Evolutionary conservation across 2,113 vertebrate genomes (phyloP).

Genomic region (Paramormyrops kingsleyae): DNA sequence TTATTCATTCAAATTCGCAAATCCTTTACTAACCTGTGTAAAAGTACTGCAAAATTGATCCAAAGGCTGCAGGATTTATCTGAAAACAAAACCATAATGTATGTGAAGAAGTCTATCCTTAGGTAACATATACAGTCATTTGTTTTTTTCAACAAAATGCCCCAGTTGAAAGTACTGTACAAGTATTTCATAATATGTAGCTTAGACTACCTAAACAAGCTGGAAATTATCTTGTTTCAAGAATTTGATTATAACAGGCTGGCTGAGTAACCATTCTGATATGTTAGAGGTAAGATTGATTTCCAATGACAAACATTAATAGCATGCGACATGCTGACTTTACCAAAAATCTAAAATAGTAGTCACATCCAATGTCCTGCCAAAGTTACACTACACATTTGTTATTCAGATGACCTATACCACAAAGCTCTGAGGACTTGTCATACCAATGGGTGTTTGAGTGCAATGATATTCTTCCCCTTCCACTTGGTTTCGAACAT

Average conservation of each 20-base stretch:
- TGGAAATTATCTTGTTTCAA: not conserved
- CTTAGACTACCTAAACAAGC: not conserved
- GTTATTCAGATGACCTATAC: not conserved
- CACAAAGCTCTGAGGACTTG: not conserved
- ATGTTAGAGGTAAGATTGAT: not conserved
- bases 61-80: conserved; percentile 91
- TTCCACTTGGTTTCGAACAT: conserved; percentile 96
- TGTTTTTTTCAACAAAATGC: not conserved
- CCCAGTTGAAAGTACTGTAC: not conserved
- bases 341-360: conserved; percentile 2
- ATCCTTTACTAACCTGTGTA: conserved; percentile 78
- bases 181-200: not conserved
- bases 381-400: not conserved
- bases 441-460: conserved; percentile 87
- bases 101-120: not conserved
- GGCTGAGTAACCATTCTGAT: not conserved
- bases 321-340: not conserved
- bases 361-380: not conserved
- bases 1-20: not conserved
- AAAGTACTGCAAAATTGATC: conserved; percentile 83
- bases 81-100: conserved; percentile 44
- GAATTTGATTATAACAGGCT: not conserved
- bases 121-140: not conserved
- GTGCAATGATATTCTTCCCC: conserved; percentile 76
- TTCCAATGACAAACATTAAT: not conserved